Percentiles rank a stretch among this genome's conserved stretches.
phyloP scores from a whole-genome alignment of 2,888 invertebrate species.

The Meteorus colon region DNA sequence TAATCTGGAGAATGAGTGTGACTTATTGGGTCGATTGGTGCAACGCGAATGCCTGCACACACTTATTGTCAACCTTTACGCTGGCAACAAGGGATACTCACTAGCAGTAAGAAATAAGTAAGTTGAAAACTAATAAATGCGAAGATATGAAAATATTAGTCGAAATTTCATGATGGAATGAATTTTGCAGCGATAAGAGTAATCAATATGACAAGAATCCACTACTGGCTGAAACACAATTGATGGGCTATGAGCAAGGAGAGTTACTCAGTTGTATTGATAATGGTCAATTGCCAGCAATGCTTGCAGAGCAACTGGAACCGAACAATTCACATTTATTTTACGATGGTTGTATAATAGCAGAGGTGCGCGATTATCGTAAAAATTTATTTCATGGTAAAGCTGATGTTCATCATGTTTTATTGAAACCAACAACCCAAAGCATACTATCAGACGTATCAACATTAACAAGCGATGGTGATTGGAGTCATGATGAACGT shows the following conservation, averaged over 20 bases:
- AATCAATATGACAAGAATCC: slow-evolving; percentile 78
- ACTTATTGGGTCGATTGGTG: slow-evolving; percentile 88
- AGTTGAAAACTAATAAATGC: slow-evolving; percentile 56
- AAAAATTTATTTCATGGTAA: slow-evolving; percentile 84
- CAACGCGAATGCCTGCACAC: slow-evolving; percentile 90
- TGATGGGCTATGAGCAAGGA: slow-evolving; percentile 93
- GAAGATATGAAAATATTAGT: not conserved
- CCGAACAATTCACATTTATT: slow-evolving; percentile 89
- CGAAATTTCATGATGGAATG: slow-evolving; percentile 51
- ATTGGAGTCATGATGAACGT: slow-evolving; percentile 85
- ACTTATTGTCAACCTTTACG: slow-evolving; percentile 91
- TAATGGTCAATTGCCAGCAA: slow-evolving; percentile 91
- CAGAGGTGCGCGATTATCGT: slow-evolving; percentile 92
- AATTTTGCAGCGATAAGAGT: slow-evolving; percentile 66
- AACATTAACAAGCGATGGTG: slow-evolving; percentile 69
- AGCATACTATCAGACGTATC: slow-evolving; percentile 72
- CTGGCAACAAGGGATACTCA: slow-evolving; percentile 94
- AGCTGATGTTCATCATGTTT: slow-evolving; percentile 89
- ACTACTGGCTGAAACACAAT: slow-evolving; percentile 80
- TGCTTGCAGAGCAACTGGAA: slow-evolving; percentile 88
- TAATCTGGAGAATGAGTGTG: slow-evolving; percentile 71
- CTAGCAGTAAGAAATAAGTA: slow-evolving; percentile 79
- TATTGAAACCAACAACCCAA: slow-evolving; percentile 88
- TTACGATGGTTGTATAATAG: slow-evolving; percentile 93
- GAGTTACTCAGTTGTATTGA: slow-evolving; percentile 90